phyloP scores from a whole-genome alignment of 2,113 vertebrate species.

The Vicugna pacos region DNA sequence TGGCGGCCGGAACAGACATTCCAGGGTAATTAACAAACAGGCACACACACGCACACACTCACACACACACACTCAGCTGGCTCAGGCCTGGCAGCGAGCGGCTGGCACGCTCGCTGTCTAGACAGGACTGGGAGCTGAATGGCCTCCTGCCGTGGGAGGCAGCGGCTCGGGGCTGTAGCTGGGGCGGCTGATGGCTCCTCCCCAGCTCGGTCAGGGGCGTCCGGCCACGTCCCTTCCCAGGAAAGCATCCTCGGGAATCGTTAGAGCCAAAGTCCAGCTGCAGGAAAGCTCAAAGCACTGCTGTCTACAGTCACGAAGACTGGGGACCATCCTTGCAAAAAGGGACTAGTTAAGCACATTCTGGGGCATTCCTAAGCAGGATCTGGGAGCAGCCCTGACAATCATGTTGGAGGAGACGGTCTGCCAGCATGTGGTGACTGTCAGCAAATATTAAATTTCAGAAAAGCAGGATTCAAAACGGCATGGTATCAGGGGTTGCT shows the following conservation, averaged over 20 bases:
- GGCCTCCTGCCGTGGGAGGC: constrained; percentile 79
- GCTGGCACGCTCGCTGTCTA: constrained; percentile 85
- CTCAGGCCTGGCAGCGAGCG: constrained; percentile 58
- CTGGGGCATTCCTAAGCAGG: rapidly evolving
- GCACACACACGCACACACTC: constrained; percentile 56
- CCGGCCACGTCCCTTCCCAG: neutral
- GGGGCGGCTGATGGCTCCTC: neutral
- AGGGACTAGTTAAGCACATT: rapidly evolving
- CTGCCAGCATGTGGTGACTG: neutral
- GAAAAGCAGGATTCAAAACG: neutral
- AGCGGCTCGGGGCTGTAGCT: neutral
- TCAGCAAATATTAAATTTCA: neutral
- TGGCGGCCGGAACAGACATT: constrained; percentile 81
- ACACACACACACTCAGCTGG: constrained; percentile 73
- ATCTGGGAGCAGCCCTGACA: neutral
- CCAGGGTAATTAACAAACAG: constrained; percentile 86
- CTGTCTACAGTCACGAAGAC: rapidly evolving
- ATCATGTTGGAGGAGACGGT: rapidly evolving
- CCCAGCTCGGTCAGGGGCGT: rapidly evolving
- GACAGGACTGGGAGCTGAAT: constrained; percentile 87
- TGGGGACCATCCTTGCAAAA: rapidly evolving
- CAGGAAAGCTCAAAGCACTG: neutral
- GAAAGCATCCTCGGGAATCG: neutral
- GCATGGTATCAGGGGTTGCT: rapidly evolving
- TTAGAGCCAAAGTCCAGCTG: neutral